Evolutionary conservation across 1,140 invertebrate genomes (phyloP).

Genomic region (Frieseomelitta varia): DNA sequence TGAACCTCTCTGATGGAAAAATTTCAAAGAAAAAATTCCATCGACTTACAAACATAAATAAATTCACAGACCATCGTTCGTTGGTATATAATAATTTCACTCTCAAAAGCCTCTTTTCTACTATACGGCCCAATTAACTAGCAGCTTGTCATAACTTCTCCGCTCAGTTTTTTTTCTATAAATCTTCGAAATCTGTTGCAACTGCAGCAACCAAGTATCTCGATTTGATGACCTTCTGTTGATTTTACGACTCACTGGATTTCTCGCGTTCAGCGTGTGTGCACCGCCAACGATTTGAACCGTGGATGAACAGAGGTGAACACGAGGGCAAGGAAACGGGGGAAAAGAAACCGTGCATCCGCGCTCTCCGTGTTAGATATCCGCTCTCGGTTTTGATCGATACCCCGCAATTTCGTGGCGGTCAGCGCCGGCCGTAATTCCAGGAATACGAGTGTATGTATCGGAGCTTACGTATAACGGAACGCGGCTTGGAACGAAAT

Average conservation of each 20-base stretch:
- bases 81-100: too few species aligned
- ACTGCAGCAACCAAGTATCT: neutral
- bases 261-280: neutral
- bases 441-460: conserved; percentile 49
- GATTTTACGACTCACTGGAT: neutral
- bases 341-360: conserved; percentile 20
- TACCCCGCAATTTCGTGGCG: conserved; percentile 46
- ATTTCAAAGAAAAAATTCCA: too few species aligned
- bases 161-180: too few species aligned
- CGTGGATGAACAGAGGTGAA: neutral
- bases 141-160: too few species aligned
- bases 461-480: conserved; percentile 28
- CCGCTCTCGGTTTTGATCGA: conserved; percentile 47
- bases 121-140: too few species aligned
- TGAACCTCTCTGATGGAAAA: too few species aligned
- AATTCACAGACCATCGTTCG: too few species aligned
- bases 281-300: neutral
- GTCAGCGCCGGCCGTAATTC: conserved; percentile 36
- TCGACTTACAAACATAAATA: too few species aligned
- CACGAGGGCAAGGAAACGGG: neutral
- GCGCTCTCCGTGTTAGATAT: conserved; percentile 38
- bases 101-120: too few species aligned
- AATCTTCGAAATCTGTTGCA: neutral
- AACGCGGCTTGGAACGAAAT: conserved; percentile 44
- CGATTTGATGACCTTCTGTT: neutral